Conservation (phyloP, 2,797 vertebrate species). For the Clarias fuscus region DNA sequence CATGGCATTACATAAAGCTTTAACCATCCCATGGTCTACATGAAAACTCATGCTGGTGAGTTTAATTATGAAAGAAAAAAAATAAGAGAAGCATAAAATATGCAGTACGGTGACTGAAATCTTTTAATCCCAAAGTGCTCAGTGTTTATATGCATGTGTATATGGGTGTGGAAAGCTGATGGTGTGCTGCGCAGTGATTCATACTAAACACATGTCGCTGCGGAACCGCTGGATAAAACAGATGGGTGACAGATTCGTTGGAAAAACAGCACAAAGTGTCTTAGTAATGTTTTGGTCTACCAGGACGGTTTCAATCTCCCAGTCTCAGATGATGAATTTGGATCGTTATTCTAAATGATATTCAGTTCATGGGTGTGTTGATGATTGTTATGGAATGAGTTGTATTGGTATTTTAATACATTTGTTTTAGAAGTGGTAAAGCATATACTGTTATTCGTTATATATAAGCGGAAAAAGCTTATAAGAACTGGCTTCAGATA, state of each 20-base stretch:
- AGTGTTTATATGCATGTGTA: not conserved
- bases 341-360: not conserved
- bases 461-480: not conserved
- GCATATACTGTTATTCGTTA: not conserved
- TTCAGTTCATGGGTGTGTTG: not conserved
- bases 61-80: not conserved
- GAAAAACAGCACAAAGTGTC: not conserved
- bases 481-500: not conserved
- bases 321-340: not conserved
- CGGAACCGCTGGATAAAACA: slow-evolving; percentile 18
- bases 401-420: not conserved
- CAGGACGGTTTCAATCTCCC: not conserved
- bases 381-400: not conserved
- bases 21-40: not conserved
- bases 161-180: slow-evolving; percentile 13
- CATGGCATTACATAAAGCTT: not conserved
- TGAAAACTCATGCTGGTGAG: not conserved
- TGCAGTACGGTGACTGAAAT: not conserved
- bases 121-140: not conserved
- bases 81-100: not conserved
- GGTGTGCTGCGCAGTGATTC: slow-evolving; percentile 1
- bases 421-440: not conserved
- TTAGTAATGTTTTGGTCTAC: not conserved
- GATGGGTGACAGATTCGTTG: not conserved
- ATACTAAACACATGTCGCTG: not conserved